Evolutionary conservation across 2,888 invertebrate species (phyloP).

Genomic region (Malthinus flaveolus): DNA sequence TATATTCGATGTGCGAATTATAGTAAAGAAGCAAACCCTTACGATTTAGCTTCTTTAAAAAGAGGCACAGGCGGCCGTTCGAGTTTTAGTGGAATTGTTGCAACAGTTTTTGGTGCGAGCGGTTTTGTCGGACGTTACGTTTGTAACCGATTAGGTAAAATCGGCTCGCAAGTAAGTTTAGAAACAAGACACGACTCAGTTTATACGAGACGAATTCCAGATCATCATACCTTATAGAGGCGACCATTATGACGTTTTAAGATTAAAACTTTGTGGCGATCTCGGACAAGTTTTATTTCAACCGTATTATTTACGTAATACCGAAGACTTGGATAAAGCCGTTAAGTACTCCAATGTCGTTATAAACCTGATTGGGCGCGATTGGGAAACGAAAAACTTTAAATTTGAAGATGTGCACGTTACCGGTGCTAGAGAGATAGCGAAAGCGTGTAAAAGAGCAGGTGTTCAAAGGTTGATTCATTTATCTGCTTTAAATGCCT

Average conservation of each 20-base stretch:
- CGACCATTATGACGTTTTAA: slow-evolving; percentile 77
- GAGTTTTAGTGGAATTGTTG: slow-evolving; percentile 95
- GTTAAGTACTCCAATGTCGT: slow-evolving; percentile 97
- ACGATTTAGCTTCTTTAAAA: slow-evolving; percentile 70
- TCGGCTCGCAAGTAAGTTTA: slow-evolving; percentile 71
- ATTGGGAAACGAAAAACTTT: slow-evolving; percentile 91
- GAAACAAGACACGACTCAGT: slow-evolving; percentile 7
- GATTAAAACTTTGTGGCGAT: slow-evolving; percentile 87
- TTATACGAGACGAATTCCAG: slow-evolving; percentile 57
- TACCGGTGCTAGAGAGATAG: slow-evolving; percentile 80
- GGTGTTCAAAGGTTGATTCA: slow-evolving; percentile 94
- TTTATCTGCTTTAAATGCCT: slow-evolving; percentile 84
- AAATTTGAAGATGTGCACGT: slow-evolving; percentile 85
- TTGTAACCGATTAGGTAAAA: slow-evolving; percentile 87
- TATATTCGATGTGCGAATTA: slow-evolving; percentile 53
- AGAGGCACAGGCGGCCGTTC: slow-evolving; percentile 90
- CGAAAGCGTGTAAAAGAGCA: slow-evolving; percentile 70
- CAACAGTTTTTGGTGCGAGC: slow-evolving; percentile 95
- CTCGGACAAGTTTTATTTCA: slow-evolving; percentile 93
- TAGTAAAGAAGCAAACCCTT: slow-evolving; percentile 58
- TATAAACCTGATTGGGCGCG: slow-evolving; percentile 89
- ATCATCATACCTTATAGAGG: slow-evolving; percentile 91
- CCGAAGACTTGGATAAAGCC: slow-evolving; percentile 79
- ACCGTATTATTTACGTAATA: slow-evolving; percentile 82
- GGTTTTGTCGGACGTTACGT: slow-evolving; percentile 90